Evolutionary conservation across 1,140 invertebrate genomes (phyloP).

Genomic region (Drosophila arawakana): DNA sequence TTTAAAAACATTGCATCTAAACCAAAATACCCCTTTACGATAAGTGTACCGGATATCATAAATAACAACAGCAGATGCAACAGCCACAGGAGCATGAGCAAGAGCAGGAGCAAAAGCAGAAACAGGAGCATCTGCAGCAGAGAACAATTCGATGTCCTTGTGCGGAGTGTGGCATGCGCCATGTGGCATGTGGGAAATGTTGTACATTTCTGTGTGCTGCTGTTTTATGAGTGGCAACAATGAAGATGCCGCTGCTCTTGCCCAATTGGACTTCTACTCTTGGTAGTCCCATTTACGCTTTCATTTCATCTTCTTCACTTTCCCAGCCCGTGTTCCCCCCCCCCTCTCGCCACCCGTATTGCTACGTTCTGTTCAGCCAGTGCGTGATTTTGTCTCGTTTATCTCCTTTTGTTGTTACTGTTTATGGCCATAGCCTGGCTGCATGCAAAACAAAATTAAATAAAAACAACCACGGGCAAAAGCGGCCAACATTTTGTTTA

Average conservation of each 20-base stretch:
- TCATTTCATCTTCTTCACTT: too few relatives aligned
- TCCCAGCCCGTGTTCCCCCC: neutral
- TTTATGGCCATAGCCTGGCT: conserved; percentile 37
- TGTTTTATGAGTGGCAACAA: conserved; percentile 39
- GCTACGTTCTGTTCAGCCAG: conserved; percentile 10
- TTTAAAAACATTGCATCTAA: too few relatives aligned
- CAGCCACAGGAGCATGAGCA: neutral
- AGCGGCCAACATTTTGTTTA: conserved; percentile 40
- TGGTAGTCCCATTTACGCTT: conserved; percentile 5
- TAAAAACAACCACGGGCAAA: conserved; percentile 73
- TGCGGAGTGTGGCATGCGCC: conserved; percentile 36
- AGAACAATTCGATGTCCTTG: conserved; percentile 37
- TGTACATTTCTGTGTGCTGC: conserved; percentile 29
- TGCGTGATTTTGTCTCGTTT: conserved; percentile 48
- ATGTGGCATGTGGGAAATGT: conserved; percentile 48
- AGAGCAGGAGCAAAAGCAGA: neutral
- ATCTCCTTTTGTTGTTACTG: conserved; percentile 46
- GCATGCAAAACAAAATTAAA: conserved; percentile 74
- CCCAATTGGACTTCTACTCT: conserved; percentile 36
- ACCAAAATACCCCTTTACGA: neutral
- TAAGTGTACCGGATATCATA: neutral
- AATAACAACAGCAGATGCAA: conserved; percentile 16
- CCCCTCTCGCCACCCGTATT: neutral
- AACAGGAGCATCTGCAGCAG: conserved; percentile 10
- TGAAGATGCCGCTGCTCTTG: conserved; percentile 37